Base-by-base conservation (phyloP, 2,797 vertebrate genomes). In the Steatocranus sp. region DNA sequence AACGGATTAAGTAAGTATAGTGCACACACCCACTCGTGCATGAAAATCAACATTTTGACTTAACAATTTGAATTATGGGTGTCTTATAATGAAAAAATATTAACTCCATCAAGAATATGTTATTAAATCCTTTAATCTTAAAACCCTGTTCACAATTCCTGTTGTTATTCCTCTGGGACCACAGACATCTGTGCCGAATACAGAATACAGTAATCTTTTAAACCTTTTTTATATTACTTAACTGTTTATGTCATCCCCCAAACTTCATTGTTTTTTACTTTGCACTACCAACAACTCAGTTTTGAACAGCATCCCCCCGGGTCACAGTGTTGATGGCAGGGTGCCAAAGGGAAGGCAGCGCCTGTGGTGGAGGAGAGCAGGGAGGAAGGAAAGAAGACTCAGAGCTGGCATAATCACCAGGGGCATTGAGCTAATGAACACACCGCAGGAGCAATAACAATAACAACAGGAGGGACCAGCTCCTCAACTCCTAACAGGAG, bases 401-500 rank as follows among this genome's bases (percentile, higher is more conserved):
- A 18, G 79, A 76, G 58, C 32, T 43, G 75, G 56, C 27, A 74
- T 77, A 34, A 85, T 89, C 79, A 82, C 68, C 76, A 9, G 81
- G 78, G 77, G 66, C 78, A 43, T 14, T 1, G 17, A 51, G 76
- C 15, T 91, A 92, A 93, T 89, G 87, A 90, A 86, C 80, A 38
- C 79, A 61, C 83, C 75, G 79, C 89, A 84, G 86, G 86, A 78
- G 76, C 43, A 88, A 89, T 63, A 82, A 90, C 85, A 91, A 32
- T 11, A 84, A 79, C 91, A 89, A 73, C 82, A 75, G 84, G 87
- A 76, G 76, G 79, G 32, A 77, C 78, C 48, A 17, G 46, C 78
- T 81, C 34, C 70, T 56, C 49, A 3, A 34, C 68, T 75, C 56
- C 41, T 8, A 54, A 11, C 83, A 66, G 76, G 38, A 76, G 23